Evolutionary conservation across 2,888 invertebrate species (phyloP), one percentile per base, ranked within the genome.

Genomic region (Leptinotarsa tumamoca): DNA sequence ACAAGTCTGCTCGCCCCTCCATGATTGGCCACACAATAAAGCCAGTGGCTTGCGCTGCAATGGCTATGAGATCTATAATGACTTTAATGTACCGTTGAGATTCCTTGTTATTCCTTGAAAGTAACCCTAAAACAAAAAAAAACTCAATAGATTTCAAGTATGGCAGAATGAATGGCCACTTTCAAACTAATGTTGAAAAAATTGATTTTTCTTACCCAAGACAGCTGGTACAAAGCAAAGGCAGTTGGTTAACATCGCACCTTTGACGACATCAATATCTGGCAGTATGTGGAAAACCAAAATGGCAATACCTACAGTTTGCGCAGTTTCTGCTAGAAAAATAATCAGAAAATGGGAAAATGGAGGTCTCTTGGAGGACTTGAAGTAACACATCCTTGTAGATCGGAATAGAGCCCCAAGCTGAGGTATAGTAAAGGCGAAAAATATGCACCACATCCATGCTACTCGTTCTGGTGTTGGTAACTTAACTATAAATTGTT

Each of bases 241-340:
- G 84, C 98, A 98, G 88, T 98, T 98, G 43, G 98, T 98, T 80
- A 99, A 90, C 96, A 98, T 98, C 54, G 97, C 96, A 61, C 97
- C 98, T 88, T 97, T 96, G 73, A 98, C 94, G 5, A 97, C 96
- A 88, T 99, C 98, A 82, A 98, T 89, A 86, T 96, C 95, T 0
- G 99, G 98, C 69, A 99, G 90, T 67, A 98, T 93, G 78, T 94
- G 92, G 87, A 97, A 96, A 84, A 97, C 94, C 80, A 99, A 90
- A 58, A 98, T 87, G 0, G 95, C 96, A 80, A 97, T 89, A 50
- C 99, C 99, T 75, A 96, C 90, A 0, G 96, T 94, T 86, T 98
- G 97, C 69, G 96, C 90, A 4, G 96, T 95, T 90, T 99, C 98
- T 87, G 96, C 94, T 67, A 96, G 84, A 81, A 95, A 93, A 71